Evolutionary conservation across 2,113 vertebrate genomes (phyloP), one percentile per base, ranked within the genome.

Genomic region (human (Homo sapiens)): DNA sequence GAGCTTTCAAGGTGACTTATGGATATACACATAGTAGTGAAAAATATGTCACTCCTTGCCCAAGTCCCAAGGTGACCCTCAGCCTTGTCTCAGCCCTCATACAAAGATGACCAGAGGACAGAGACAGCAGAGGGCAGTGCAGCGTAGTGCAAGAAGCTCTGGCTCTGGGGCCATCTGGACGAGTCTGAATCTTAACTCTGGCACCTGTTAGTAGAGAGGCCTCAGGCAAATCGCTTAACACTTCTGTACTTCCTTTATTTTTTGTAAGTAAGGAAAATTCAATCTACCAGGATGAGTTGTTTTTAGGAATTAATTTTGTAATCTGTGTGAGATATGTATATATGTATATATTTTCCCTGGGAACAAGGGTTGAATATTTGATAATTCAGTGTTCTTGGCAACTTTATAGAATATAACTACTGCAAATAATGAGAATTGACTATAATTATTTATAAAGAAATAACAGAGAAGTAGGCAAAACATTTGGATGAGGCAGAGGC

Each of bases 231-330:
- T 73, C 82, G 66, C 16, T 90, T 66, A 86, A 82, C 38, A 91
- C 11, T 57, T 91, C 40, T 93, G 43, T 61, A 85, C 78, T 61
- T 85, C 57, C 72, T 90, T 94, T 93, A 75, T 48, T 68, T 84
- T 90, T 78, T 73, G 57, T 66, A 85, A 96, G 88, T 81, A 84
- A 92, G 70, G 80, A 86, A 68, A 92, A 95, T 2, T 76, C 22
- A 52, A 84, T 84, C 70, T 95, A 76, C 12, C 70, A 66, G 22
- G 23, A 92, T 90, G 70, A 87, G 16, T 0, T 87, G 61, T 52
- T 95, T 92, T 96, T 87, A 91, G 45, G 43, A 93, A 82, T 76
- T 94, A 95, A 48, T 20, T 55, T 84, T 73, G 89, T 73, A 84
- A 85, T 52, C 78, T 38, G 66, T 38, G 16, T 40, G 61, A 64